Evolutionary conservation across 1,140 invertebrate species (phyloP), one percentile per base, ranked within the genome.

Genomic region (Drosophila ogumai): DNA sequence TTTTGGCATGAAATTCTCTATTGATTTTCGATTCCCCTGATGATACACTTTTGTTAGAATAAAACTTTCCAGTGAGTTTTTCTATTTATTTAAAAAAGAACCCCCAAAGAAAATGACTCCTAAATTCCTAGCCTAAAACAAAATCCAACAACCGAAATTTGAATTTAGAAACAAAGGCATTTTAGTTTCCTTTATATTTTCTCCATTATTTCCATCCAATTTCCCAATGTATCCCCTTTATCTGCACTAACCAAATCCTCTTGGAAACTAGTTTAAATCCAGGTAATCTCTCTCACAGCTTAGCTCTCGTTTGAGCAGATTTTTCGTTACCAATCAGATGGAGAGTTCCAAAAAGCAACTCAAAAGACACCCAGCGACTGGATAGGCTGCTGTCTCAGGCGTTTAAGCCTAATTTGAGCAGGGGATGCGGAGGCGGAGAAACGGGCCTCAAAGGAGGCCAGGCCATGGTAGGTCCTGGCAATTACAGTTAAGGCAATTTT

Each of bases 401-500:
- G 54, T 79, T 79, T 79, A 88, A 90, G 85, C 85, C 85, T 88
- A 88, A 88, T 88, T 88, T 88, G 69, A 75, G 65, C 25, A 40
- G 34, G 71, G 34, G 50, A 44, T 9, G 12, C 15, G 31, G 25
- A 15, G 44, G 40, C 6, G 10, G 3, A 38, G 44, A 31, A 9
- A 17, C 32, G 55, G 40, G 6, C 3, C 36, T 28, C 31, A 50
- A 28, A 63, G 54, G 47, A 36, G 54, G 58, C 54, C 46, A 32
- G 28, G 10, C n/a, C 22, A 13, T 25, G 52, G 41, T 63, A 76
- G 74, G 74, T 76, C 73, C 75, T 72, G 81, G 85, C 85, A 90
- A 88, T 88, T 88, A 88, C 85, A 88, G 85, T 85, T 81, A 85
- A 90, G 81, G 73, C 73, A 85, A 66, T 69, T 67, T 79, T 73